Conservation (phyloP, 2,888 invertebrate species). For the Scrobipalpa costella region DNA sequence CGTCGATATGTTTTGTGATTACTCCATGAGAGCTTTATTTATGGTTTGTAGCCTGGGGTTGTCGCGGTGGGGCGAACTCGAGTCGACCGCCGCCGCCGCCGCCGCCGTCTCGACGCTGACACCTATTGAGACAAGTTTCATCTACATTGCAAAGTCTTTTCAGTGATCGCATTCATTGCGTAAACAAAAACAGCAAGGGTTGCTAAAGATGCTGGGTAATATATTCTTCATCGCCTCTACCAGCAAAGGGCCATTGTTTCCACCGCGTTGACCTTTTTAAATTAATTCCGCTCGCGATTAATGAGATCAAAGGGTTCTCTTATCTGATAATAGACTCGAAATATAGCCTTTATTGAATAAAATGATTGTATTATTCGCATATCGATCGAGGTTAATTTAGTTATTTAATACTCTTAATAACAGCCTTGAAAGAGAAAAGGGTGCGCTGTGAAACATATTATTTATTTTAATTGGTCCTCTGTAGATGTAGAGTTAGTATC, state of each 20-base stretch:
- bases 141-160: neutral
- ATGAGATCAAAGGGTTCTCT: conserved; percentile 58
- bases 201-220: conserved; percentile 28
- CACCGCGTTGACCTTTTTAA: conserved; percentile 54
- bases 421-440: neutral
- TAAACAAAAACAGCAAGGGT: conserved; percentile 34
- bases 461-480: neutral
- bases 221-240: neutral
- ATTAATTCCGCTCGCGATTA: conserved; percentile 59
- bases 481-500: too few species aligned
- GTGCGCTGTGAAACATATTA: neutral
- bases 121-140: neutral
- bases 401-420: conserved; percentile 11
- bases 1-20: neutral
- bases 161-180: conserved; percentile 11
- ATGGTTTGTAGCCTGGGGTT: neutral
- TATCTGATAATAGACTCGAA: conserved; percentile 47
- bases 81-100: neutral
- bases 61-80: neutral
- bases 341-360: conserved; percentile 21
- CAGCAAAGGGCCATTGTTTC: conserved; percentile 43
- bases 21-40: neutral
- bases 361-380: conserved; percentile 15
- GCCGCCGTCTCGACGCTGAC: neutral
- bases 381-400: conserved; percentile 7